A percentile compares a stretch with the other conserved stretches of the same genome.
These are phyloP conservation scores for Scolopax bukidnonensis DNA, from an alignment of 2,797 vertebrate genomes.

Conservation along the genomic window DNA sequence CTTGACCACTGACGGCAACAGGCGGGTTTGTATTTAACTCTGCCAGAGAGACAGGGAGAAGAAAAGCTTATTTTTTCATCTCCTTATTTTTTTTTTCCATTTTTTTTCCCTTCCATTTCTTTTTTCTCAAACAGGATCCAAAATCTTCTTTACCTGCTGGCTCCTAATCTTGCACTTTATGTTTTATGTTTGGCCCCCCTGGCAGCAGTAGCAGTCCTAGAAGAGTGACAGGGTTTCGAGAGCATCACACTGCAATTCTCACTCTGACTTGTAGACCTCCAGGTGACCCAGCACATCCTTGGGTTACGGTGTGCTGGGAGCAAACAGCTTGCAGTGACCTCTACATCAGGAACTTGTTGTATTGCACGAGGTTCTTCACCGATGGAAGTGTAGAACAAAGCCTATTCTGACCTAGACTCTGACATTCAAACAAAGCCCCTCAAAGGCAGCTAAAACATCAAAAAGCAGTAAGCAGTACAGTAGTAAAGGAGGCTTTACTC, in stretches of 20 bases:
- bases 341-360: background rate
- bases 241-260: background rate
- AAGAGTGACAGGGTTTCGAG: background rate
- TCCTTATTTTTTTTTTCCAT: accelerated
- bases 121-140: background rate
- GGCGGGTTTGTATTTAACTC: background rate
- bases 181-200: background rate
- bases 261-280: background rate
- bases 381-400: background rate
- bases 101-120: accelerated
- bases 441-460: background rate
- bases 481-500: background rate
- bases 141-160: background rate
- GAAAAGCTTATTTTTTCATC: background rate
- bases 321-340: background rate
- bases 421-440: background rate
- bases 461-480: background rate
- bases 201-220: background rate
- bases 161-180: background rate
- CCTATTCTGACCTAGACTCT: background rate
- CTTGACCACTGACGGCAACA: background rate
- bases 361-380: background rate
- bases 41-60: background rate
- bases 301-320: background rate
- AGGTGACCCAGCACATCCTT: background rate